A percentile compares a stretch with the other conserved stretches of the same genome.
Evolutionary conservation across 2,113 vertebrate species (phyloP).

Genomic region (Mobula birostris): DNA sequence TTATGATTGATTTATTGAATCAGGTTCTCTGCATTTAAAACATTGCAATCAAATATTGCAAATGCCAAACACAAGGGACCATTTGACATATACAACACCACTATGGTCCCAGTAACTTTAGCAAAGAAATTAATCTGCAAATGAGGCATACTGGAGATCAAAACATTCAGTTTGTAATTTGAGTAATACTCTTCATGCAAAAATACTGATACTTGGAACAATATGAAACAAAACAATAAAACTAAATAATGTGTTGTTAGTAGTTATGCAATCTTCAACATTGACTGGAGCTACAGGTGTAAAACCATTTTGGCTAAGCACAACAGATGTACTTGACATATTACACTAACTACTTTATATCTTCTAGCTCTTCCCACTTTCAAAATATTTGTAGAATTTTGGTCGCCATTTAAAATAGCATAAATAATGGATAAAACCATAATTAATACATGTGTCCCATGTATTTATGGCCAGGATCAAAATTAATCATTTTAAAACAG

Average conservation of each 20-base stretch:
- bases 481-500: background rate
- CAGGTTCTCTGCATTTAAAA: background rate
- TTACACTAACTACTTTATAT: background rate
- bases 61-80: background rate
- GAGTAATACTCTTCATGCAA: background rate
- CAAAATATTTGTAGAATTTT: background rate
- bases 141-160: background rate
- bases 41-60: background rate
- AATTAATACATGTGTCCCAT: background rate
- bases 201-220: background rate
- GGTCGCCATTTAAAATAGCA: background rate
- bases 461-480: background rate
- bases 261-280: background rate
- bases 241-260: background rate
- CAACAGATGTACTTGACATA: background rate
- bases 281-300: background rate
- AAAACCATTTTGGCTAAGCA: slow-evolving; percentile 19
- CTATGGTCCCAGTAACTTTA: background rate
- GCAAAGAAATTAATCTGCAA: background rate
- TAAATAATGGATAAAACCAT: background rate
- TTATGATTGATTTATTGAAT: background rate
- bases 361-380: background rate
- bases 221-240: background rate
- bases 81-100: background rate
- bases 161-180: background rate